Percentiles rank a stretch among this genome's conserved stretches.
Evolutionary conservation across 2,113 vertebrate genomes (phyloP).

Genomic region (Pogonocichla stellata): DNA sequence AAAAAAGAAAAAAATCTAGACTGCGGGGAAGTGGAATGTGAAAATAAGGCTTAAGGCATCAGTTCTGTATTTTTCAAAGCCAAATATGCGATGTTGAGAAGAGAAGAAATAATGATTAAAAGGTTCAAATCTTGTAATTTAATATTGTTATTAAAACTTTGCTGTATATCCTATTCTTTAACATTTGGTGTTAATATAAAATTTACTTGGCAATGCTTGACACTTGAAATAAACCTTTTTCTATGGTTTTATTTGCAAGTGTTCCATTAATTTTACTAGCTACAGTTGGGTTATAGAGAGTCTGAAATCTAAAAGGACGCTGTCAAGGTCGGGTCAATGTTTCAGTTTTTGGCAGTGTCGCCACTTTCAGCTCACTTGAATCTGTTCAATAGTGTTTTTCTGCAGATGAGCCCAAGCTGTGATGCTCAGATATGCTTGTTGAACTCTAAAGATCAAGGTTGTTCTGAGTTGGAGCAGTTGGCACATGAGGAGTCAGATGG

Average conservation of each 20-base stretch:
- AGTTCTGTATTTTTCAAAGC: constrained; percentile 92
- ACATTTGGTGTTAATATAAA: constrained; percentile 96
- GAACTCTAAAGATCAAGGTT: constrained; percentile 24
- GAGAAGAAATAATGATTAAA: constrained; percentile 74
- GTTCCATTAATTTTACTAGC: constrained; percentile 80
- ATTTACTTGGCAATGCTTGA: constrained; percentile 90
- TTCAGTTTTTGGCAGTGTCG: constrained; percentile 23
- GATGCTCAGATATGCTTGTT: neutral
- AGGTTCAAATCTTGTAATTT: constrained; percentile 91
- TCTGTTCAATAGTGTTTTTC: neutral
- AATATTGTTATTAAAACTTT: constrained; percentile 92
- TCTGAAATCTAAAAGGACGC: constrained; percentile 65
- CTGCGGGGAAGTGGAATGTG: constrained; percentile 75
- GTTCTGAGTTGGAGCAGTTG: constrained; percentile 5
- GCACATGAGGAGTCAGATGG: constrained; percentile 21
- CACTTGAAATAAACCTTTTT: constrained; percentile 91
- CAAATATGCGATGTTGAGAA: constrained; percentile 90
- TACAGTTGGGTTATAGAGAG: constrained; percentile 68
- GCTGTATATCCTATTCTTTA: constrained; percentile 96
- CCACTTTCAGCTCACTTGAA: neutral
- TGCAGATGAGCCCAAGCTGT: neutral
- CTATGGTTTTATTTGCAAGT: constrained; percentile 87
- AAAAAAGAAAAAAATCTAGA: constrained; percentile 53
- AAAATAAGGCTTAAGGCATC: constrained; percentile 83
- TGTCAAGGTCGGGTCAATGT: constrained; percentile 58